Base-by-base conservation (phyloP, 2,888 invertebrate genomes). In the Drosophila falleni region DNA sequence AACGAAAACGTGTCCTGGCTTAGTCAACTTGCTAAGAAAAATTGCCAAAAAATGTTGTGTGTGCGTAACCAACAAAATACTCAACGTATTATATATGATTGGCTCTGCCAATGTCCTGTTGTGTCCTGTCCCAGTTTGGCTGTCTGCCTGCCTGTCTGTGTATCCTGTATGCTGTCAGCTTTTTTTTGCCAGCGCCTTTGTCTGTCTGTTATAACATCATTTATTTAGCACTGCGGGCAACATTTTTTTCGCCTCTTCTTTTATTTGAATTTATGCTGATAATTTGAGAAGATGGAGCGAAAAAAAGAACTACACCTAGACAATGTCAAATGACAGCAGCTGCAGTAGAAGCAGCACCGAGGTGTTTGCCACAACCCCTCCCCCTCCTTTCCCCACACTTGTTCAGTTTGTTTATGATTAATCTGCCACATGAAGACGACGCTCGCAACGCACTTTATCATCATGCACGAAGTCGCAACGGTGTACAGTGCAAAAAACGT, bases 181-280 rank as follows among this genome's bases (percentile, higher is more conserved):
- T 46, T 44, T 37, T 56, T 19, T 66, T n/a, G n/a, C n/a, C 46
- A 63, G 60, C 59, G 70, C 66, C 64, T 55, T 70, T 56, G 71
- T 67, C 67, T 78, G 80, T 84, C 74, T 81, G 78, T 88, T 87
- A 88, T 79, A 88, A 88, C 88, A 88, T 88, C 87, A 88, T 88
- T 87, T 88, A 87, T 88, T 87, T 80, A 85, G 72, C 81, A 69
- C 81, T 72, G 68, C 75, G 73, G 71, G 76, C 73, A 65, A 72
- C 71, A 60, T 64, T 69, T 66, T 67, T 53, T 55, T 55, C 50
- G 31, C 60, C 56, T 51, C 33, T 31, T 16, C 15, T 71, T 71
- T 74, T 80, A 85, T 87, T 80, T 87, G 85, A 86, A 87, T 86
- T 87, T 88, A 84, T 82, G 88, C 81, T 88, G 85, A 83, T 88